phyloP scores from a whole-genome alignment of 2,113 vertebrate genomes.

The Callaeas wilsoni region DNA sequence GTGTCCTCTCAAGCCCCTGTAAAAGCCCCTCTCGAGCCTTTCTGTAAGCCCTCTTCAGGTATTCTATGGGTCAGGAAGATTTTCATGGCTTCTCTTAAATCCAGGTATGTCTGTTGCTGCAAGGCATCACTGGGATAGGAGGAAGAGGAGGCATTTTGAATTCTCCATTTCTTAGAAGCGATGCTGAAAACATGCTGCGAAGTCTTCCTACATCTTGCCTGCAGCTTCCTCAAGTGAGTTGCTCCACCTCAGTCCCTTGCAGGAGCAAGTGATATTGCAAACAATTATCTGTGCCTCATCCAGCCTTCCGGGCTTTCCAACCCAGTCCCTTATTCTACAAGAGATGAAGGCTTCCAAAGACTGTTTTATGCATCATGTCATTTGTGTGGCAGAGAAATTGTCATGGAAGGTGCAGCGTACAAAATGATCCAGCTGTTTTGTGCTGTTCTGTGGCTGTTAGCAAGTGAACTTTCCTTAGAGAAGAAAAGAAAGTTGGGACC shows the following conservation, averaged over 20 bases:
- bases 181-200: background rate
- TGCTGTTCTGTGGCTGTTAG: background rate
- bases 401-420: background rate
- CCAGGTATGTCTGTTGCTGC: background rate
- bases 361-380: too few relatives aligned
- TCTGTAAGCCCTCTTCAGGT: background rate
- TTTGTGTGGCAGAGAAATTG: background rate
- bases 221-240: background rate
- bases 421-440: background rate
- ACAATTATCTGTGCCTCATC: background rate
- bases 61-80: background rate
- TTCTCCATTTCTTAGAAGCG: background rate
- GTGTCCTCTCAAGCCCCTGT: accelerated
- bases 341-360: background rate
- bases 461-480: background rate
- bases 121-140: accelerated
- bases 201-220: background rate
- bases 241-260: background rate
- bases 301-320: background rate
- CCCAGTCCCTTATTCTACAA: background rate
- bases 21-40: background rate
- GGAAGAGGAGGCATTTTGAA: background rate
- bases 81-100: background rate
- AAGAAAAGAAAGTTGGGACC: background rate
- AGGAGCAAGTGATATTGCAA: background rate